Base-by-base conservation (phyloP, 2,797 vertebrate species). In the Syngnathus acus region DNA sequence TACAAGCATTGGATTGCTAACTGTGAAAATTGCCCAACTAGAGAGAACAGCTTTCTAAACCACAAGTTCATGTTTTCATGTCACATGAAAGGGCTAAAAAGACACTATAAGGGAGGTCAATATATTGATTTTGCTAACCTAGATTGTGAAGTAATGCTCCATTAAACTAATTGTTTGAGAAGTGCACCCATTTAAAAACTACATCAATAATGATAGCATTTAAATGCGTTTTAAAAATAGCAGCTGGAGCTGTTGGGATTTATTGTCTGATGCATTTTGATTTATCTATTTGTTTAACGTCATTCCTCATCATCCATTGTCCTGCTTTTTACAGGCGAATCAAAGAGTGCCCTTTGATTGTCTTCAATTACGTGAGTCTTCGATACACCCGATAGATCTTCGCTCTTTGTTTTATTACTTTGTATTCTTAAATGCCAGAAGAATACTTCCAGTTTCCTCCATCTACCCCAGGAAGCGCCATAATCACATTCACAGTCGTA, bases 121-220 rank as follows among this genome's bases (percentile, higher is more conserved):
- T 86, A 69, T 83, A 89, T 89, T 82, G 88, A 87, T 77, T 82
- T 73, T 70, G 71, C 79, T 78, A 79, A 85, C 80, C 84, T 78
- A 82, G 79, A 88, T 85, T 77, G 61, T 21, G 64, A 60, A 74
- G 83, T 72, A 72, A 85, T 77, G 88, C 77, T 86, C 84, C 88
- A 89, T 88, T 89, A 86, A 86, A 86, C 84, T 84, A 85, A 89
- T 83, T 86, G 82, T 86, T 82, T 74, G 79, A 80, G 68, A 85
- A 87, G 82, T 82, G 81, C 70, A 48, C 63, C 85, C 82, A 78
- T 87, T 84, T 81, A 74, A 79, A 77, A 76, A 32, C 26, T 32
- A 68, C 76, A 73, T 83, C 84, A 74, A 79, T 82, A 75, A 74
- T 6, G 8, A 16, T 65, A 78, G 71, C 66, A 74, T 83, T 76